These are phyloP conservation scores for Esox niger DNA, from an alignment of 2,113 vertebrate genomes.

Conservation along the genomic window DNA sequence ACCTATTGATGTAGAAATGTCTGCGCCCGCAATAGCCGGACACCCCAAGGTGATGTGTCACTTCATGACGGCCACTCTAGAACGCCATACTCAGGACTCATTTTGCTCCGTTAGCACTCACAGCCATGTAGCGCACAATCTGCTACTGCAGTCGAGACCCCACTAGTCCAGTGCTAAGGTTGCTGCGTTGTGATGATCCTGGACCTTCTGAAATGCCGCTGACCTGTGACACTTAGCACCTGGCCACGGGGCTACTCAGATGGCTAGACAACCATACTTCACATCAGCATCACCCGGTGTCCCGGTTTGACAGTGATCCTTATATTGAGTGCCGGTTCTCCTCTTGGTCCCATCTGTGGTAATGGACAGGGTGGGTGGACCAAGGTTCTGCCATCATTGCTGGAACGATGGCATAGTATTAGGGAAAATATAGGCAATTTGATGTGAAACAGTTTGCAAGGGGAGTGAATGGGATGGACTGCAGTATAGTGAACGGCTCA, in stretches of 20 bases:
- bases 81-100: too few relatives aligned
- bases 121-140: too few relatives aligned
- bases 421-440: background rate
- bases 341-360: too few relatives aligned
- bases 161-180: background rate
- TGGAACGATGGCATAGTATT: background rate
- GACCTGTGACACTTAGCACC: background rate
- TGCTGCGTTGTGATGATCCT: background rate
- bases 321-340: too few relatives aligned
- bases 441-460: background rate
- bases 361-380: too few relatives aligned
- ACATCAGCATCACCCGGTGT: background rate
- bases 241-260: background rate
- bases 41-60: background rate
- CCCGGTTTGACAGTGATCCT: background rate
- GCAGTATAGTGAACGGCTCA: too few relatives aligned
- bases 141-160: too few relatives aligned
- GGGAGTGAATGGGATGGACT: background rate
- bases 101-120: too few relatives aligned
- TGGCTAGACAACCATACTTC: too few relatives aligned
- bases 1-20: background rate
- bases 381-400: too few relatives aligned
- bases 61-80: background rate
- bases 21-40: background rate
- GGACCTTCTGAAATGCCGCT: background rate